These are phyloP conservation scores for Alectura lathami DNA, from an alignment of 2,113 vertebrate species.

Conservation along the genomic window DNA sequence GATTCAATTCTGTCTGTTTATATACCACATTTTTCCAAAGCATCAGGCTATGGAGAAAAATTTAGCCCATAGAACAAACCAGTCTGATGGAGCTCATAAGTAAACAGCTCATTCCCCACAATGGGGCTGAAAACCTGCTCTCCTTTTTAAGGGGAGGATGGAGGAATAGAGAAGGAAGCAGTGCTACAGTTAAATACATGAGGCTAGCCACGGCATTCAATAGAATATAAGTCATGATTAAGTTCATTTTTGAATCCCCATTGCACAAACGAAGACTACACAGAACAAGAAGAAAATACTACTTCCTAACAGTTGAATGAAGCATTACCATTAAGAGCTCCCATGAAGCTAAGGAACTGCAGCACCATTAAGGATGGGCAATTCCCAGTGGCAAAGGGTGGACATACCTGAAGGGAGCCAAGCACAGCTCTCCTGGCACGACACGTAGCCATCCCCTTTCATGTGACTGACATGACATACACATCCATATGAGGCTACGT, in stretches of 20 bases:
- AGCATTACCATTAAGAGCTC: background rate
- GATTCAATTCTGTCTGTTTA: background rate
- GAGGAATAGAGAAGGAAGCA: background rate
- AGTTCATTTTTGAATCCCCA: background rate
- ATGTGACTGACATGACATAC: background rate
- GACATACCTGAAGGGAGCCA: background rate
- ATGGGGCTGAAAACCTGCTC: background rate
- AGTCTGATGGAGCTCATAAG: background rate
- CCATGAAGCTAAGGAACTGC: background rate
- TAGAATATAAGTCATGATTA: background rate
- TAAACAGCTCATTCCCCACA: background rate
- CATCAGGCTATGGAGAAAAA: background rate
- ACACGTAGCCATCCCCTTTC: background rate
- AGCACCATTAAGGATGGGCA: background rate
- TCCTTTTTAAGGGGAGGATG: background rate
- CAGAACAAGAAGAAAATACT: background rate
- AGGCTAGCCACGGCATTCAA: background rate
- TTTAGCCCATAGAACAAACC: background rate
- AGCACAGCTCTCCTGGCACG: background rate
- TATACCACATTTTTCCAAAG: background rate
- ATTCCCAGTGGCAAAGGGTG: background rate
- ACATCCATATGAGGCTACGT: accelerated
- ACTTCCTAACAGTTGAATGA: background rate
- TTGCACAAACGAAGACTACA: background rate
- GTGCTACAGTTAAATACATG: background rate